Percentiles rank a stretch among this genome's conserved stretches.
Conservation (phyloP, 1,140 invertebrate species). For the Drosophila ananassae region DNA sequence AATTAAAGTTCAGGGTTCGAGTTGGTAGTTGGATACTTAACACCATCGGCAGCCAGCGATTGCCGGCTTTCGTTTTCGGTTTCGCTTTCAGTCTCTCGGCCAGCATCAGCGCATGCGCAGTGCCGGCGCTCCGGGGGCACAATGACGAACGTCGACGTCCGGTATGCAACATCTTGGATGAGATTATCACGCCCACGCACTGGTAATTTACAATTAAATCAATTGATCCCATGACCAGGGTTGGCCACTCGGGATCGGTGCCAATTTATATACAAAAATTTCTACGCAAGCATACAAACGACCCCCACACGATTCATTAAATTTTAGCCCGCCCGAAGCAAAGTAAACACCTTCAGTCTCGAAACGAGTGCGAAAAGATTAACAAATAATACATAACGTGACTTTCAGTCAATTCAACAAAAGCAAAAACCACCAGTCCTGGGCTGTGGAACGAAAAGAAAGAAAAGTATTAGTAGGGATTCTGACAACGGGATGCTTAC, state of each 20-base stretch:
- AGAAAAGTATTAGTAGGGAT: constrained; percentile 82
- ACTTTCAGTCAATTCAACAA: constrained; percentile 33
- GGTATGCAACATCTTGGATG: not conserved
- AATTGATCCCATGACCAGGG: not conserved
- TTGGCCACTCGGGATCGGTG: not conserved
- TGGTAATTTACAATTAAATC: not conserved
- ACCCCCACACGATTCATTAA: not conserved
- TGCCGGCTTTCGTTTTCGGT: constrained; percentile 4
- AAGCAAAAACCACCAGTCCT: constrained; percentile 71
- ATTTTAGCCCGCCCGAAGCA: constrained; percentile 30
- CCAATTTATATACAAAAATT: constrained; percentile 4
- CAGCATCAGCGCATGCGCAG: constrained; percentile 58
- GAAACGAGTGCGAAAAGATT: constrained; percentile 19
- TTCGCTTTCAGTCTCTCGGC: constrained; percentile 5
- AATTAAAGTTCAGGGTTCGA: constrained; percentile 20
- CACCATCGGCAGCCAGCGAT: constrained; percentile 45
- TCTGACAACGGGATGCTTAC: constrained; percentile 87
- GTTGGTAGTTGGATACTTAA: constrained; percentile 67
- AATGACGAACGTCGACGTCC: constrained; percentile 4
- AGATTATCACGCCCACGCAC: not conserved
- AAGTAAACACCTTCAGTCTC: constrained; percentile 32
- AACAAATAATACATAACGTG: constrained; percentile 43
- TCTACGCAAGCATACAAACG: constrained; percentile 1
- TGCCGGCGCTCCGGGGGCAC: constrained; percentile 12
- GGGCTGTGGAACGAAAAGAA: constrained; percentile 61